A percentile compares a stretch with the other conserved stretches of the same genome.
Conservation (phyloP, 2,888 invertebrate species). For the Tromatobia lineatoria region DNA sequence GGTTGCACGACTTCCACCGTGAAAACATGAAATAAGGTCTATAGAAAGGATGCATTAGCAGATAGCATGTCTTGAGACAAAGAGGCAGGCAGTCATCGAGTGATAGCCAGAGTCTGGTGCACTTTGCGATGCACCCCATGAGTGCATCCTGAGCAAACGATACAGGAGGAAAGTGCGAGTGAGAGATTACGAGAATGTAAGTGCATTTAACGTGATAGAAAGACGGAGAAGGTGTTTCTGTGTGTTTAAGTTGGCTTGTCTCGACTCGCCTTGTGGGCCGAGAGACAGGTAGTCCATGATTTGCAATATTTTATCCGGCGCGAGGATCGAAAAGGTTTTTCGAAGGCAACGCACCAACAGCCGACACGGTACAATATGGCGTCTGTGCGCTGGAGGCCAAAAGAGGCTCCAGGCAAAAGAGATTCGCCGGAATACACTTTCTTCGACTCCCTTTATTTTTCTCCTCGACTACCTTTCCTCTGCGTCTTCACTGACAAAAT, state of each 20-base stretch:
- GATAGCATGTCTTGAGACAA: conserved; percentile 52
- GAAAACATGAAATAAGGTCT: conserved; percentile 14
- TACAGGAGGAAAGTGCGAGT: conserved; percentile 62
- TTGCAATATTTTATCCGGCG: conserved; percentile 84
- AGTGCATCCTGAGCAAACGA: conserved; percentile 64
- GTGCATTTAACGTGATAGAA: conserved; percentile 63
- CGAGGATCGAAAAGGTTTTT: conserved; percentile 74
- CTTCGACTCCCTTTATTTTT: conserved; percentile 24
- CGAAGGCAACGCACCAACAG: conserved; percentile 36
- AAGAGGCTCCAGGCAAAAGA: conserved; percentile 49
- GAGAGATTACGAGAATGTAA: conserved; percentile 53
- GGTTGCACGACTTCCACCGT: conserved; percentile 2
- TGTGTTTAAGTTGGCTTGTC: conserved; percentile 42
- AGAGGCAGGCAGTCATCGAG: conserved; percentile 43
- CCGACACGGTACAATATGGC: conserved; percentile 72
- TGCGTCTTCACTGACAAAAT: too few relatives aligned
- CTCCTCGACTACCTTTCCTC: neutral
- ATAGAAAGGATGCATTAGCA: conserved; percentile 52
- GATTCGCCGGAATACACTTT: conserved; percentile 43
- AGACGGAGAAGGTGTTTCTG: conserved; percentile 53
- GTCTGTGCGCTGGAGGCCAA: conserved; percentile 42
- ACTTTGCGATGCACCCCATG: conserved; percentile 62
- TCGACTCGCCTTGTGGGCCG: conserved; percentile 52
- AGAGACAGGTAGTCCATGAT: conserved; percentile 84
- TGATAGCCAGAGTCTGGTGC: conserved; percentile 50